Conservation (phyloP, 2,113 vertebrate species). For the Nyctibius bracteatus region DNA sequence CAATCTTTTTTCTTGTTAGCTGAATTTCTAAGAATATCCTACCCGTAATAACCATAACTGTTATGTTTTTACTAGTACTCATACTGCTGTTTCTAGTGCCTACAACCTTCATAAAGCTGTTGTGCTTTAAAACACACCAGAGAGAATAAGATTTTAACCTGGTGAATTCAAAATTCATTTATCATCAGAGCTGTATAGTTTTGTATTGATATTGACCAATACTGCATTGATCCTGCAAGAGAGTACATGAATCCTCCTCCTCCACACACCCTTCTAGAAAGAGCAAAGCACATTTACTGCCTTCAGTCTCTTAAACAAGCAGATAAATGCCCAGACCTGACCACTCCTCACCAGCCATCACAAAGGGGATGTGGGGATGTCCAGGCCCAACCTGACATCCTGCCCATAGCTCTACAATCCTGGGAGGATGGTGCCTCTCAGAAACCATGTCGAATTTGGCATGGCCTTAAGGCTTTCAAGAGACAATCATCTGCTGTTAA, state of each 20-base stretch:
- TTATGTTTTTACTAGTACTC: not conserved
- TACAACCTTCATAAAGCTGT: not conserved
- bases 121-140: not conserved
- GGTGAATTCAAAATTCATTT: not conserved
- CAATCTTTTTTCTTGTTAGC: not conserved
- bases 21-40: not conserved
- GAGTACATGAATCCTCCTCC: not conserved
- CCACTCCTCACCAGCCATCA: fast-evolving
- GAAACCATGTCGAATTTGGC: fast-evolving
- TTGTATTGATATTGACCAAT: not conserved
- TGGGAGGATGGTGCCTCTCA: not conserved
- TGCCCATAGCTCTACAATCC: not conserved
- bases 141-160: not conserved
- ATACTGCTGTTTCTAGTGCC: not conserved
- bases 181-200: not conserved
- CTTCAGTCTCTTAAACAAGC: not conserved
- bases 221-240: not conserved
- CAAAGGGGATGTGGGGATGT: not conserved
- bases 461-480: not conserved
- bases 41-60: not conserved
- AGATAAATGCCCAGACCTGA: not conserved
- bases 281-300: not conserved
- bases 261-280: not conserved
- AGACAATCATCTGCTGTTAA: not conserved
- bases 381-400: not conserved